Conservation (phyloP, 1,140 invertebrate genomes). For the Neotoxoptera formosana region DNA sequence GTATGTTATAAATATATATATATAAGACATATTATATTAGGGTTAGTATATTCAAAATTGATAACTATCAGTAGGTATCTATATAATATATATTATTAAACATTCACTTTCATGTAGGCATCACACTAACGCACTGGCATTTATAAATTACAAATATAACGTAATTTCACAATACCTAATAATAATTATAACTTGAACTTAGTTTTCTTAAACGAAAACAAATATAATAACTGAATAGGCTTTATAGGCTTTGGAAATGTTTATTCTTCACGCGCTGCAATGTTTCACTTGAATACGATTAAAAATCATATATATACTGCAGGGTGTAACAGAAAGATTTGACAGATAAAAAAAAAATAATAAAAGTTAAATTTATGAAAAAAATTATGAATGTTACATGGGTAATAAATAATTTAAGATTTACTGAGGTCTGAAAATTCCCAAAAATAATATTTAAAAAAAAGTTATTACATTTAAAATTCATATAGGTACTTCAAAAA, state of each 20-base stretch:
- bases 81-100: background rate
- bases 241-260: background rate
- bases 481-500: no score
- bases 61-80: background rate
- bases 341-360: no score
- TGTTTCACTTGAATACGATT: background rate
- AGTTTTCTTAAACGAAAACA: background rate
- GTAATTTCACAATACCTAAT: background rate
- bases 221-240: background rate
- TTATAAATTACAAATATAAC: conserved; percentile 3
- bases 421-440: no score
- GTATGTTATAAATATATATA: background rate
- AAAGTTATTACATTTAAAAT: no score
- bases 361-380: no score
- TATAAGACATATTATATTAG: background rate
- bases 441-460: no score
- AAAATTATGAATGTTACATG: no score
- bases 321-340: no score
- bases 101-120: background rate
- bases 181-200: background rate
- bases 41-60: background rate
- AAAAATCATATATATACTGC: background rate
- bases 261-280: background rate
- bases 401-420: no score
- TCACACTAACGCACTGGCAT: background rate